Base-by-base conservation (phyloP, 1,140 invertebrate genomes). In the Meloidogyne floridensis region DNA sequence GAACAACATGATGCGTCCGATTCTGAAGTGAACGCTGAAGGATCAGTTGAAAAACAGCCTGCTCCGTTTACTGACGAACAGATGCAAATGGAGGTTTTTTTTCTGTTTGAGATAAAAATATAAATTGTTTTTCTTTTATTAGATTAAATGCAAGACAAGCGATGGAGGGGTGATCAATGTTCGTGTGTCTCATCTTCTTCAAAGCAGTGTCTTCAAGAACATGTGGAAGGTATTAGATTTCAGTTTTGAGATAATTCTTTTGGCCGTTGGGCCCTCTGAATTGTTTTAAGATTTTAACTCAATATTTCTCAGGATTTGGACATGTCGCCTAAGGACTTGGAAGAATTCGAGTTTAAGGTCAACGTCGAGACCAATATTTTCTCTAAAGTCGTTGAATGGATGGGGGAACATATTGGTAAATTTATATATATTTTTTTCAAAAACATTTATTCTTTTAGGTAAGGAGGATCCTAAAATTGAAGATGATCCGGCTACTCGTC, bases 401-500 rank as follows among this genome's bases (percentile, higher is more conserved):
- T 59, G 47, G 72, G 54, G 9, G 74, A 83, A 4, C 81, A 82
- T 69, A 81, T 81, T n/a, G 81, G 81, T 82, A 13, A 72, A 42
- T 13, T 70, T 32, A 53, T 2, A 15, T 32, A 32, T 32, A 7
- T 10, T 71, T 15, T n/a, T 15, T 13, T 42, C 15, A 10, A 18
- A 13, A 13, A 7, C 20, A 15, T 18, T 20, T 8, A 8, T 32
- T 32, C 20, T 32, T 69, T 15, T 82, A 80, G 80, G 80, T 47
- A 54, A 81, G 20, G 11, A 42, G 6, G 20, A 69, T 53, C 76
- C 77, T n/a, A 56, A 20, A 10, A 72, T 82, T 32, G 77, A 82
- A 10, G 69, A 81, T 20, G 74, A 83, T 71, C 82, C 82, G 2
- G 70, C 54, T 20, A 83, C 82, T 7, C 82, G 59, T 7, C 83